phyloP scores from a whole-genome alignment of 2,113 vertebrate species.

The Hystrix cristata region DNA sequence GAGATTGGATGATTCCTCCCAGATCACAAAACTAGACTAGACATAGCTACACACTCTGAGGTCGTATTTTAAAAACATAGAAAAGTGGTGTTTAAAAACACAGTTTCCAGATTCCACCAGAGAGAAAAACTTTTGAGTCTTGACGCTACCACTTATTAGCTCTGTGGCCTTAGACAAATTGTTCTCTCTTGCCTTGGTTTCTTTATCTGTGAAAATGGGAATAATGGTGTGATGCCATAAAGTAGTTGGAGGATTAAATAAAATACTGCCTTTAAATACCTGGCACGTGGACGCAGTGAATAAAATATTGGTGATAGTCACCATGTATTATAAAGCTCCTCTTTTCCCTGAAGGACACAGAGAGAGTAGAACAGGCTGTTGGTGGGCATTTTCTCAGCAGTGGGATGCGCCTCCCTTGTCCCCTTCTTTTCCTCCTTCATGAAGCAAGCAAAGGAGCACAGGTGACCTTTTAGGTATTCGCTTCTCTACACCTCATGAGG shows the following conservation, averaged over 20 bases:
- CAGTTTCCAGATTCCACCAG: neutral
- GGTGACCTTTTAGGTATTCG: neutral
- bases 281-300: neutral
- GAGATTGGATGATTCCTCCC: neutral
- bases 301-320: neutral
- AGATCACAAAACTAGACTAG: neutral
- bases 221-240: neutral
- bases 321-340: neutral
- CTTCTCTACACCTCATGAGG: neutral
- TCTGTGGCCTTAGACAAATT: neutral
- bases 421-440: neutral
- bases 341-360: neutral
- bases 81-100: neutral
- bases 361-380: neutral
- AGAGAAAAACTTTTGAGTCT: neutral
- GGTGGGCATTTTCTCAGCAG: neutral
- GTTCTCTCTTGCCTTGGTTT: neutral
- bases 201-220: neutral
- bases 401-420: neutral
- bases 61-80: neutral
- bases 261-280: neutral
- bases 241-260: neutral
- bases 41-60: neutral
- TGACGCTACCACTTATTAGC: neutral
- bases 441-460: neutral